Percentiles rank a stretch among this genome's conserved stretches.
Conservation (phyloP, 2,113 vertebrate genomes). For the Pardalotus punctatus region DNA sequence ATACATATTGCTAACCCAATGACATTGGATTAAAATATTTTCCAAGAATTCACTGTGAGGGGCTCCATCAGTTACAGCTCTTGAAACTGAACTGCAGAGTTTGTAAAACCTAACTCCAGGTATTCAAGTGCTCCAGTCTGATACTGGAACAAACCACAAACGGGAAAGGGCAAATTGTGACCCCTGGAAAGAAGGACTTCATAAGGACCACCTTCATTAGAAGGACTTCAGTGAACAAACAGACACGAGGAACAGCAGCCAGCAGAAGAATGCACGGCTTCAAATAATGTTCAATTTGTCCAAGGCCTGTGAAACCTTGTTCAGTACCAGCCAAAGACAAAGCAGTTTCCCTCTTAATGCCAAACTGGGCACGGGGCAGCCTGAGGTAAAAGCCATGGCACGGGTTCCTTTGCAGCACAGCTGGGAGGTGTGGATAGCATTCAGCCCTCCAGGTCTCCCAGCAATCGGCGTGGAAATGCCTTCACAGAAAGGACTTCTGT, state of each 20-base stretch:
- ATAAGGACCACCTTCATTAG: no score
- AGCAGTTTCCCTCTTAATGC: background rate
- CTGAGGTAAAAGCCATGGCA: slow-evolving; percentile 43
- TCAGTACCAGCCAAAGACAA: slow-evolving; percentile 21
- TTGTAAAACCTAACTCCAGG: background rate
- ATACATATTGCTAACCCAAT: background rate
- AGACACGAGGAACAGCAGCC: background rate
- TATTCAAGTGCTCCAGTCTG: background rate
- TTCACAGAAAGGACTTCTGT: background rate
- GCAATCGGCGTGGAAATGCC: background rate
- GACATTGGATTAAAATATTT: background rate
- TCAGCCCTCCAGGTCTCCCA: slow-evolving; percentile 18
- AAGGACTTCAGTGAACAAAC: background rate
- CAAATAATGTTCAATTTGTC: slow-evolving; percentile 38
- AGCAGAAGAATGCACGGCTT: background rate
- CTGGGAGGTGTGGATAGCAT: slow-evolving; percentile 66
- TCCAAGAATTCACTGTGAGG: background rate
- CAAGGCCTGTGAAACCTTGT: slow-evolving; percentile 22
- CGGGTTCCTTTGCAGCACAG: background rate
- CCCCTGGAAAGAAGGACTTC: background rate
- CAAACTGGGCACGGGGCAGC: slow-evolving; percentile 1
- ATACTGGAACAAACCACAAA: background rate
- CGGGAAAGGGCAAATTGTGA: background rate
- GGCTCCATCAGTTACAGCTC: background rate
- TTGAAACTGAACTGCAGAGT: background rate